phyloP scores from a whole-genome alignment of 2,113 vertebrate species.

The Butastur rufipennis region DNA sequence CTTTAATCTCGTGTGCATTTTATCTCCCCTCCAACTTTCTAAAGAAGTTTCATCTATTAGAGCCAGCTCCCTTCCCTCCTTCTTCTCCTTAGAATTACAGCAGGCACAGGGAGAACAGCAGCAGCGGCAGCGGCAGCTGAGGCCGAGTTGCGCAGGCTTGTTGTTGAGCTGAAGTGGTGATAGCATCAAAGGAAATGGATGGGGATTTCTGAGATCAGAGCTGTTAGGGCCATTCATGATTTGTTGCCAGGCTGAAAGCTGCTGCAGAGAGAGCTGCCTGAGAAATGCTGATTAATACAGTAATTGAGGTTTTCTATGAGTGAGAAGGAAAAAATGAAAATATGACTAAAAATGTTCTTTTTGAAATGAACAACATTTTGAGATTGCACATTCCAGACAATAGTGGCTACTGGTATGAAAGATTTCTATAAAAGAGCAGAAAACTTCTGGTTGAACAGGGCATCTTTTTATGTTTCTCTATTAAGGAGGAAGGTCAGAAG shows the following conservation, averaged over 20 bases:
- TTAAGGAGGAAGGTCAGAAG: constrained; percentile 46
- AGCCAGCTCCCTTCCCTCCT: constrained; percentile 33
- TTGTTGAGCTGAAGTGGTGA: constrained; percentile 56
- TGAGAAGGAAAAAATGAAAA: constrained; percentile 60
- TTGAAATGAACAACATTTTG: constrained; percentile 68
- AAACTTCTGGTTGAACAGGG: not conserved
- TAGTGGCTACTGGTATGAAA: constrained; percentile 27
- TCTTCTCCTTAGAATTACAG: not conserved
- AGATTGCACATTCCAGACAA: constrained; percentile 58
- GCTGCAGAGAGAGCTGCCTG: constrained; percentile 51
- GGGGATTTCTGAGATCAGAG: constrained; percentile 69
- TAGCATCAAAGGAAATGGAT: constrained; percentile 69
- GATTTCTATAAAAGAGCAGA: constrained; percentile 24
- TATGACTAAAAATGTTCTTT: constrained; percentile 65
- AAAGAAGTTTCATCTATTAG: constrained; percentile 38
- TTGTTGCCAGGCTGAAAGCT: constrained; percentile 55
- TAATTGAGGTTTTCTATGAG: constrained; percentile 67
- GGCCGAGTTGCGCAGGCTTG: constrained; percentile 34
- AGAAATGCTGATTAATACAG: constrained; percentile 76
- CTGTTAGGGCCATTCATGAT: constrained; percentile 60
- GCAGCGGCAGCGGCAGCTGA: constrained; percentile 5
- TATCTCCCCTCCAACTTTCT: constrained; percentile 65
- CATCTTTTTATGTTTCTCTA: constrained; percentile 2
- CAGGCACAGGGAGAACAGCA: not conserved
- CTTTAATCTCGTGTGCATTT: constrained; percentile 72